Evolutionary conservation across 2,113 vertebrate genomes (phyloP).

Genomic region (Tautogolabrus adspersus): DNA sequence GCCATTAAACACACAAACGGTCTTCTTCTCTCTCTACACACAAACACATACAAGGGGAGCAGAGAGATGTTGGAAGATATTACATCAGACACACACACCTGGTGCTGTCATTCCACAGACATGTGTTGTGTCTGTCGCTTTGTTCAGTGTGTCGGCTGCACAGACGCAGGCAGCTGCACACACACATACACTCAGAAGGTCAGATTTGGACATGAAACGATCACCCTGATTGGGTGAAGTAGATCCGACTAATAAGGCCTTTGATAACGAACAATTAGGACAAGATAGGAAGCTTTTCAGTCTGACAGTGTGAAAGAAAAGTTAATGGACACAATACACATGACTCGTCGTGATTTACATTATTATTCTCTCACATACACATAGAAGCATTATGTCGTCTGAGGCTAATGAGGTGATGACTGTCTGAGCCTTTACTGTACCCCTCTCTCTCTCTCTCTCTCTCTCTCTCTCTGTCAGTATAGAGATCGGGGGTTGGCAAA

Average conservation of each 20-base stretch:
- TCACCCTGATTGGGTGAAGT: too few relatives aligned
- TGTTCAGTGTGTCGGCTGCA: not conserved
- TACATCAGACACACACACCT: slow-evolving; percentile 46
- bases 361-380: not conserved
- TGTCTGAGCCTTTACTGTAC: slow-evolving; percentile 20
- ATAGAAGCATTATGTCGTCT: slow-evolving; percentile 5
- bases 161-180: slow-evolving; percentile 7
- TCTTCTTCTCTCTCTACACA: slow-evolving; percentile 2
- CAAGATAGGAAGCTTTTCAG: not conserved
- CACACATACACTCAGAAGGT: not conserved
- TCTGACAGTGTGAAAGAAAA: not conserved
- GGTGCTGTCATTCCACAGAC: slow-evolving; percentile 44
- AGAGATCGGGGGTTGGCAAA: slow-evolving; percentile 55
- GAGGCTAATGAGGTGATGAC: slow-evolving; percentile 67
- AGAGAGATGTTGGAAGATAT: slow-evolving; percentile 17
- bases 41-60: slow-evolving; percentile 4
- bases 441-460: slow-evolving; percentile 4
- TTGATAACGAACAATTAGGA: too few relatives aligned
- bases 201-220: not conserved
- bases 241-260: too few relatives aligned
- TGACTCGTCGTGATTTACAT: not conserved
- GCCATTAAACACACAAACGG: slow-evolving; percentile 1
- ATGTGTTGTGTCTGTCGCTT: slow-evolving; percentile 2
- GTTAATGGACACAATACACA: slow-evolving; percentile 1
- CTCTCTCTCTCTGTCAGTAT: slow-evolving; percentile 47